phyloP scores from a whole-genome alignment of 2,113 vertebrate genomes.

The Orycteropus afer region DNA sequence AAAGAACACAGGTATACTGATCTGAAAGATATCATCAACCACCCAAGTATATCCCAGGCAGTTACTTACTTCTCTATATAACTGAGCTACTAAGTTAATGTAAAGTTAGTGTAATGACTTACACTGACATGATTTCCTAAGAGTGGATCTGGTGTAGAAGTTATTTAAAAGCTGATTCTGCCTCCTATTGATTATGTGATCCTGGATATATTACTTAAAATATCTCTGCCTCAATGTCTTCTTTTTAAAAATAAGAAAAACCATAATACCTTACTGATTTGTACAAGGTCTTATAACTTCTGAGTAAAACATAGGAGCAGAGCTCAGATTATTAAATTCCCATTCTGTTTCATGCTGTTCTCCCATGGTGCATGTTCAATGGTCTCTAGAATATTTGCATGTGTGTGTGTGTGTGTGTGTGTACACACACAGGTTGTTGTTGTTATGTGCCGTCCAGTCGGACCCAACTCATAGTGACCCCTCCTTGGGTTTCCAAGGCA shows the following conservation, averaged over 20 bases:
- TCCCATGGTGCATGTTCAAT: no score
- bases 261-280: background rate
- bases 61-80: background rate
- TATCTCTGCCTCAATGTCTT: background rate
- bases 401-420: no score
- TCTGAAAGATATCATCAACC: background rate
- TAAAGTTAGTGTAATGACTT: no score
- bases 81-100: background rate
- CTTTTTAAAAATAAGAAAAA: background rate
- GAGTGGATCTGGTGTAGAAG: background rate
- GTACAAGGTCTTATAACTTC: background rate
- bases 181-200: background rate
- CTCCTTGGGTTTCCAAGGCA: no score
- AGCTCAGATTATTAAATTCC: background rate
- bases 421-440: no score
- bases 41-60: background rate
- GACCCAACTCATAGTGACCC: no score
- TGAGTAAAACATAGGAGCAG: background rate
- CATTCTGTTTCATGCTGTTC: background rate
- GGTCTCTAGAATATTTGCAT: background rate
- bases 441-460: no score
- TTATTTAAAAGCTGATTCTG: background rate
- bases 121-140: background rate
- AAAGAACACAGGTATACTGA: background rate
- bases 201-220: background rate